Evolutionary conservation across 2,888 invertebrate species (phyloP), one percentile per base, ranked within the genome.

Genomic region (Gandaritis pyraliata): DNA sequence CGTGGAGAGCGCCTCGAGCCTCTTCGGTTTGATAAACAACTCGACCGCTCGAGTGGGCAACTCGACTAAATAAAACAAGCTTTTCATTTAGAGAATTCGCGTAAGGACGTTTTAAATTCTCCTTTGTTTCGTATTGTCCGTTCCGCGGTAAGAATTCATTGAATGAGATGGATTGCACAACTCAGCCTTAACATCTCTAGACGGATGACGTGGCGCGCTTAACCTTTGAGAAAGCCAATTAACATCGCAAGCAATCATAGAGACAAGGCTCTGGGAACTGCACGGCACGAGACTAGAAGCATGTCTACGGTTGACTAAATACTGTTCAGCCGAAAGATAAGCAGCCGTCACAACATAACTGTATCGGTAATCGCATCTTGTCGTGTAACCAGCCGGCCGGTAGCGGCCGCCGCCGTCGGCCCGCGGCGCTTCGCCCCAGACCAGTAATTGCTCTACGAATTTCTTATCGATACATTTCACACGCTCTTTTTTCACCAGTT

Each of bases 321-420:
- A 66, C 82, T 79, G 82, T 81, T 72, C 76, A 78, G 78, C 77
- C 80, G 80, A 79, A 73, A 84, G 86, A 86, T 86, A 86, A 85
- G 78, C 79, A 78, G 77, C 83, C 83, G 86, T 87, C 87, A 87
- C 84, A 87, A 85, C 83, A 85, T 86, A 88, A 87, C 86, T 83
- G 88, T 85, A 86, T 83, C 87, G 81, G 82, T 86, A 87, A 88
- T 85, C 85, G 82, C 86, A 87, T 87, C 87, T 85, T 81, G 81
- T 83, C 83, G 83, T 83, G 83, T 79, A 43, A 53, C 38, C 83
- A 82, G 76, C 73, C 78, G 73, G 76, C 74, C 84, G 80, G 87
- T 83, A 84, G 87, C 88, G 73, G 69, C 72, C 81, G 30, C 10
- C 33, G 23, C 33, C 33, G 33, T 8, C 23, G 23, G 80, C 76